Percentiles rank a stretch among this genome's conserved stretches.
Conservation (phyloP, 2,888 invertebrate genomes). For the Carterocephalus palaemon region DNA sequence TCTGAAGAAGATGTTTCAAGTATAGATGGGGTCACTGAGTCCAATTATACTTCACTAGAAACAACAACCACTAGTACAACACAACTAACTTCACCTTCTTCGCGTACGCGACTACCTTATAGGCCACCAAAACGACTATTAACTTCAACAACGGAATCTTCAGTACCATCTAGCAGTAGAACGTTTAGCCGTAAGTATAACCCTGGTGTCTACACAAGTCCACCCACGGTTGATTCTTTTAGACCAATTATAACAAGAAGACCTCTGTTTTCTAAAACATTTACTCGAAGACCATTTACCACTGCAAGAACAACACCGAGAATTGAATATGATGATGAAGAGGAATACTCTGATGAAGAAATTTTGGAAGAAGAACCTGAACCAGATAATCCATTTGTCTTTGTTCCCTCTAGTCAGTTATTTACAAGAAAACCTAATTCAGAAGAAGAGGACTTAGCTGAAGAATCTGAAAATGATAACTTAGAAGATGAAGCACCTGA, state of each 20-base stretch:
- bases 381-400: conserved; percentile 60
- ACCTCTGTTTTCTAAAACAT: conserved; percentile 57
- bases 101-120: conserved; percentile 59
- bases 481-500: conserved; percentile 39
- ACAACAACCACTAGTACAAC: conserved; percentile 56
- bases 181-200: conserved; percentile 73
- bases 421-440: conserved; percentile 62
- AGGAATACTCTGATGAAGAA: conserved; percentile 60
- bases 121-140: conserved; percentile 62
- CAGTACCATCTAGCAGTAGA: conserved; percentile 57
- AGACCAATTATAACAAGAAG: conserved; percentile 52
- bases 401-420: conserved; percentile 66
- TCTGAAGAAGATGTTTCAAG: conserved; percentile 5
- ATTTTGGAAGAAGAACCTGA: conserved; percentile 60
- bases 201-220: conserved; percentile 69
- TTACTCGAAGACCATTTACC: conserved; percentile 64
- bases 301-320: conserved; percentile 63
- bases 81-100: conserved; percentile 41
- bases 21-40: conserved; percentile 1
- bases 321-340: conserved; percentile 55
- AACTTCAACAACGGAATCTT: conserved; percentile 64
- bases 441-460: conserved; percentile 31
- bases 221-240: conserved; percentile 54
- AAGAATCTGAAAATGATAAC: conserved; percentile 38
- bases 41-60: conserved; percentile 31